Evolutionary conservation across 2,113 vertebrate species (phyloP).

Genomic region (Manacus vitellinus): DNA sequence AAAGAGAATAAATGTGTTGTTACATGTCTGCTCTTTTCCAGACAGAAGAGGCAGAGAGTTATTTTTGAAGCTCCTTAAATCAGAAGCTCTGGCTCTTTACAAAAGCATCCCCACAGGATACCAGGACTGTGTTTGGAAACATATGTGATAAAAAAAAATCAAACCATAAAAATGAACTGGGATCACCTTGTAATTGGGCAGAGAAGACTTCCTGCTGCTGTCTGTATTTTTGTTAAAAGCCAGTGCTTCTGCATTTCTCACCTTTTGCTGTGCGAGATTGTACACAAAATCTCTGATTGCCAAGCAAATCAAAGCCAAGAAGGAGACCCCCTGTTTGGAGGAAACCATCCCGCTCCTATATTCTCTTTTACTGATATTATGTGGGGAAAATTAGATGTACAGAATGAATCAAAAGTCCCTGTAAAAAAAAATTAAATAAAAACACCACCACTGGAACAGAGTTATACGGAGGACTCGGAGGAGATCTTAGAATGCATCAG

Average conservation of each 20-base stretch:
- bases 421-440: slow-evolving; percentile 38
- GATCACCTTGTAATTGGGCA: slow-evolving; percentile 84
- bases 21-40: slow-evolving; percentile 73
- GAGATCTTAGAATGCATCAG: slow-evolving; percentile 28
- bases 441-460: slow-evolving; percentile 17
- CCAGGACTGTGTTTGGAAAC: slow-evolving; percentile 79
- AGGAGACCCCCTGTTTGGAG: slow-evolving; percentile 73
- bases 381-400: slow-evolving; percentile 69
- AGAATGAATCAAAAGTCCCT: slow-evolving; percentile 61
- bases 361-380: slow-evolving; percentile 65
- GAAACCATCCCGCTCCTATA: slow-evolving; percentile 67
- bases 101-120: slow-evolving; percentile 82
- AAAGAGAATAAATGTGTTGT: slow-evolving; percentile 79
- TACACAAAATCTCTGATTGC: slow-evolving; percentile 77
- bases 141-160: slow-evolving; percentile 80
- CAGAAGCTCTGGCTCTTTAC: slow-evolving; percentile 81
- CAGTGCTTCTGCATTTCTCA: slow-evolving; percentile 70
- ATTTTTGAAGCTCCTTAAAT: slow-evolving; percentile 82
- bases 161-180: slow-evolving; percentile 80
- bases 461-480: slow-evolving; percentile 29
- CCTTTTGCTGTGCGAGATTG: slow-evolving; percentile 71
- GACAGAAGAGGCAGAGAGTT: slow-evolving; percentile 76
- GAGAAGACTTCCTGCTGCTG: slow-evolving; percentile 77
- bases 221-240: slow-evolving; percentile 72
- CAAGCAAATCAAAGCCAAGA: slow-evolving; percentile 73